Base-by-base conservation (phyloP, 2,113 vertebrate genomes). In the Labeo rohita region DNA sequence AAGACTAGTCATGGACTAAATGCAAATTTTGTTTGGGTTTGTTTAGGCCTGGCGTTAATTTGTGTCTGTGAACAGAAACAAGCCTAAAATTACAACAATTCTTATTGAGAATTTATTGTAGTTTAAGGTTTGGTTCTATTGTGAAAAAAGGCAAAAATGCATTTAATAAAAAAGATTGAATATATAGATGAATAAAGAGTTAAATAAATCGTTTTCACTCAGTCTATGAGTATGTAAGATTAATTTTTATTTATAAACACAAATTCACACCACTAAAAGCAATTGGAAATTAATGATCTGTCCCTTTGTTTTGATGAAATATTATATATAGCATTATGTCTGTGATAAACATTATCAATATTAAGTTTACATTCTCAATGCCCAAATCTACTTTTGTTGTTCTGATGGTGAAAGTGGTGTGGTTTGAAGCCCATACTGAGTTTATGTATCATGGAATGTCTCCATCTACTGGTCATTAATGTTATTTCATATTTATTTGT, bases 391-490 rank as follows among this genome's bases (percentile, higher is more conserved):
- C 8, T 28, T 77, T 36, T 72, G 8, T 49, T 49, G 10, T 45
- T 59, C 34, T 11, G 36, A 23, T 11, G 13, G 5, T 39, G 52
- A 39, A 36, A 61, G 34, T 43, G 70, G 70, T 77, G 75, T 56
- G 34, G 54, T 59, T 45, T 10, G 18, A 59, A 79, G 36, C 28
- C 12, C 74, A 2, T 23, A 52, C 45, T 76, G n/a, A 52, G 6
- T 52, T 56, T 16, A 54, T 39, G 16, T 59, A n/a, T 66, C 8
- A 66, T 50, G 34, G 1, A 68, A 70, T 68, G 80, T 68, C 45
- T 82, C 65, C 80, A 50, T 82, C 80, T 82, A 39, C 47, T 82
- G 80, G 80, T 66, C 8, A 49, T 10, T 18, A 28, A 28, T 81
- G 79, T 47, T 49, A 5, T 34, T 45, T 47, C 59, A 80, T 21